Evolutionary conservation across 2,888 invertebrate species (phyloP), one percentile per base, ranked within the genome.

Genomic region (Brachylomia viminalis): DNA sequence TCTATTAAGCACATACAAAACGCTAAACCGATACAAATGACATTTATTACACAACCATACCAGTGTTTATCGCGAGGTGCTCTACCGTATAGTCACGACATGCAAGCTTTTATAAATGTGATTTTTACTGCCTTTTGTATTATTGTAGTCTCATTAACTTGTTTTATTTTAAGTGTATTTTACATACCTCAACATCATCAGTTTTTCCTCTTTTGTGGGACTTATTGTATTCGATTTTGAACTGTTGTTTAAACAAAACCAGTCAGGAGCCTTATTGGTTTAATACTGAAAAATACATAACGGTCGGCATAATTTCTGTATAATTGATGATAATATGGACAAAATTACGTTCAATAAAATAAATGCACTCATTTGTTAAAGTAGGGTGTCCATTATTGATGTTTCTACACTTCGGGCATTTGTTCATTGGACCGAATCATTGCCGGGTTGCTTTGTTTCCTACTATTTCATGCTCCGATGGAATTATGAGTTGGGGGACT

Each of bases 371-470:
- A 72, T 75, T 80, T 71, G 42, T 72, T 49, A 74, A 30, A 30
- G 38, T 78, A 84, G 84, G 79, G 86, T 87, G 85, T 85, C 69
- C 76, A 84, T 85, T 86, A 87, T 87, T 77, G 85, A 83, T 87
- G 84, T 86, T 78, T 71, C 77, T 79, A 86, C 86, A 87, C 87
- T 84, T 83, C 47, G 82, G 79, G 79, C 71, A 85, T 80, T 76
- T 76, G 85, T 82, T 87, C 91, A 90, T 86, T 89, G 88, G 86
- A 89, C 86, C 87, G 89, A 76, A 89, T 90, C 90, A 90, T 91
- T 89, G 83, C 74, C 64, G 79, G 72, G 74, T 85, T 69, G 83
- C 84, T 77, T 86, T 89, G 88, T 89, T 88, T 87, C 85, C 84
- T 83, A 76, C 84, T 79, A 82, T 87, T 88, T 89, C 82, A 89